Evolutionary conservation across 2,113 vertebrate genomes (phyloP), one percentile per base, ranked within the genome.

Genomic region (Prochilodus magdalenae): DNA sequence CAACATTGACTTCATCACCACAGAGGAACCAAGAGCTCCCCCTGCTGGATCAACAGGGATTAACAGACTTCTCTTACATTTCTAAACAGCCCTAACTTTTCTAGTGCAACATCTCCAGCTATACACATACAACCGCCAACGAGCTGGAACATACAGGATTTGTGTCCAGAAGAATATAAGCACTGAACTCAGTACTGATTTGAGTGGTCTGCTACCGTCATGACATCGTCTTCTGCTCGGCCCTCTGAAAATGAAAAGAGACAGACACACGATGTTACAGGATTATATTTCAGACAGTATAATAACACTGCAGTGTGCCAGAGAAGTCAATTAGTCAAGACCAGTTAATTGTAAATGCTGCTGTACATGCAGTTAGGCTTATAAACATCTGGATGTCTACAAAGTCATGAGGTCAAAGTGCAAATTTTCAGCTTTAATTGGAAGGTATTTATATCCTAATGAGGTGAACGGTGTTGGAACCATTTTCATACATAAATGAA

Each of bases 141-240:
- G 24, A 40, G 20, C 16, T 53, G 1, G 3, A 14, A 10, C 12
- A 27, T 27, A 40, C 0, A 44, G 16, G 30, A 30, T 15, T 30
- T 20, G 3, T 33, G 29, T 66, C 16, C 27, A 27, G 13, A 26
- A 16, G 15, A 57, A 44, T 5, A 30, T 30, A 30, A 65, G 27
- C 14, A 22, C 33, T 22, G 15, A 27, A 20, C 44, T 66, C 29
- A 71, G 47, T 72, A 62, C 10, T 74, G 40, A 30, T 22, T 82
- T 13, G 74, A 27, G 1, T 83, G 85, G 33, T 86, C 87, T 27
- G 89, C 69, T 3, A 89, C 90, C 27, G 82, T 78, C 27, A 8
- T n/a, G 55, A 79, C 15, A 27, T 92, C 91, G 0, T 92, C 90
- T 57, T 91, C 55, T 8, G 74, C 69, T 4, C 33, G 47, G n/a